A percentile compares a stretch with the other conserved stretches of the same genome.
These are phyloP conservation scores for Drosophila kambysellisi DNA, from an alignment of 2,888 invertebrate genomes.

Conservation along the genomic window DNA sequence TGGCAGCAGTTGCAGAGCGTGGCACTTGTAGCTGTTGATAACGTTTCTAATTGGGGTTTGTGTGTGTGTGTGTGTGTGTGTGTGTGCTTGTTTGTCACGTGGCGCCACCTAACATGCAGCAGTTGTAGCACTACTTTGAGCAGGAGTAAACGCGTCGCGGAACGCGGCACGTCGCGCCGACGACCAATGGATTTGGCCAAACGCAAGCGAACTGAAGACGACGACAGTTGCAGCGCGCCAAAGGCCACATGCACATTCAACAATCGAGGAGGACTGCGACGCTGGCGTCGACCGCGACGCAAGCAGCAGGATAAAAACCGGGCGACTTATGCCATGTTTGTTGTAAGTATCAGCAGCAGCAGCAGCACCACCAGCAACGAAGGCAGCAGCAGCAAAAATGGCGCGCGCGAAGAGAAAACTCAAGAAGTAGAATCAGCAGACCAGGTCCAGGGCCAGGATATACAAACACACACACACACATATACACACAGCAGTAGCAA, in stretches of 20 bases:
- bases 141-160: slow-evolving; percentile 42
- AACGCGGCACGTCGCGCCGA: slow-evolving; percentile 68
- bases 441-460: slow-evolving; percentile 40
- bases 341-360: slow-evolving; percentile 27
- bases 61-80: slow-evolving; percentile 18
- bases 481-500: slow-evolving; percentile 29
- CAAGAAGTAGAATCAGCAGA: slow-evolving; percentile 66
- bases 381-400: slow-evolving; percentile 50
- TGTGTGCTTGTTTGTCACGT: slow-evolving; percentile 20
- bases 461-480: slow-evolving; percentile 28
- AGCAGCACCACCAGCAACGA: slow-evolving; percentile 21
- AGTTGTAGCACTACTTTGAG: slow-evolving; percentile 4
- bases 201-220: slow-evolving; percentile 75
- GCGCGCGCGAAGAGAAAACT: slow-evolving; percentile 76
- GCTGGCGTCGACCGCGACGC: slow-evolving; percentile 41
- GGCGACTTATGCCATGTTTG: slow-evolving; percentile 62
- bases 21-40: slow-evolving; percentile 18
- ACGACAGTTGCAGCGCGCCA: slow-evolving; percentile 73
- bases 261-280: slow-evolving; percentile 57
- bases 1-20: slow-evolving; percentile 1
- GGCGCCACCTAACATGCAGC: slow-evolving; percentile 59
- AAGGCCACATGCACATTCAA: slow-evolving; percentile 75
- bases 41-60: slow-evolving; percentile 20
- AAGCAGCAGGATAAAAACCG: slow-evolving; percentile 50
- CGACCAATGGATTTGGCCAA: slow-evolving; percentile 79